These are phyloP conservation scores for Ceratina japonica DNA, from an alignment of 1,140 invertebrate species.

Conservation along the genomic window DNA sequence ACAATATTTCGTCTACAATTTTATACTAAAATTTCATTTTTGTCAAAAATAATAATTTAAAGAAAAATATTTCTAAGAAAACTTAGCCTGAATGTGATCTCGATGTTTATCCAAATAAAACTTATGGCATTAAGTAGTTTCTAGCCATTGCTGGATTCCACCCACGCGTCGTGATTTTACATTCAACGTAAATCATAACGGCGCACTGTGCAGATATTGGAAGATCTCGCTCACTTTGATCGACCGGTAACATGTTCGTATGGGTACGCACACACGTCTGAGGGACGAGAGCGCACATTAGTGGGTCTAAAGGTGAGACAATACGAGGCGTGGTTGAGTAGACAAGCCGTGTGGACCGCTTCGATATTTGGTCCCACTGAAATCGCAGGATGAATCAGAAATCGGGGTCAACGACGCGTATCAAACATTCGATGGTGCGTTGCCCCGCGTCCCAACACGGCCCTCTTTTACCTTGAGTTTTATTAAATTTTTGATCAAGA, in stretches of 20 bases:
- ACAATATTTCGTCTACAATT: too few species aligned
- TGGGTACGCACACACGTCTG: background rate
- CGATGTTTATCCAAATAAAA: too few species aligned
- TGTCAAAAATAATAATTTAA: too few species aligned
- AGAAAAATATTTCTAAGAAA: too few species aligned
- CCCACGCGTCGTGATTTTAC: constrained; percentile 46
- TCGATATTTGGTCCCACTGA: constrained; percentile 42
- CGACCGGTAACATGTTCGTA: constrained; percentile 35
- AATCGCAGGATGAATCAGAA: constrained; percentile 54
- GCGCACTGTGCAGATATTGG: constrained; percentile 26
- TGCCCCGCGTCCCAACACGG: constrained; percentile 25
- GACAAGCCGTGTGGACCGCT: constrained; percentile 30
- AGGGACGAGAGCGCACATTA: constrained; percentile 33
- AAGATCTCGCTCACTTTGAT: constrained; percentile 41
- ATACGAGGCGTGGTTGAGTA: constrained; percentile 51
- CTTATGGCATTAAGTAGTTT: background rate
- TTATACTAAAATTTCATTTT: too few species aligned
- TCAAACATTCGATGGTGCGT: constrained; percentile 50
- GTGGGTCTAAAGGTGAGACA: constrained; percentile 44
- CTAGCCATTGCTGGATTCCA: constrained; percentile 20
- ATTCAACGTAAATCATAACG: constrained; percentile 35
- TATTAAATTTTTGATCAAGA: background rate
- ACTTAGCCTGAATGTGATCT: too few species aligned
- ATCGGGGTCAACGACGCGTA: constrained; percentile 46
- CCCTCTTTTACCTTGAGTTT: constrained; percentile 13